Conservation (phyloP, 2,113 vertebrate genomes). For the Psettodes erumei region DNA sequence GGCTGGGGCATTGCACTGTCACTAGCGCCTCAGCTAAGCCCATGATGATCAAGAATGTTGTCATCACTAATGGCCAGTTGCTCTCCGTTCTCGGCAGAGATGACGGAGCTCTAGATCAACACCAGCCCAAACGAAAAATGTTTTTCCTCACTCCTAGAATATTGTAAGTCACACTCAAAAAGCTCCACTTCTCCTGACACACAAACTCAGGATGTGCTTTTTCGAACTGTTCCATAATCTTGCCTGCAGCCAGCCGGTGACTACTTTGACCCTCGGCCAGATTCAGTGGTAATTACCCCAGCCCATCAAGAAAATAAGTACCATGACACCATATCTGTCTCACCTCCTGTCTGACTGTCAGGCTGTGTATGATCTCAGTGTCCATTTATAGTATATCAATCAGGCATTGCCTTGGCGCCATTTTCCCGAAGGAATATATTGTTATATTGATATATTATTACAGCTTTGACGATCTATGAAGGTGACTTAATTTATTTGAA, state of each 20-base stretch:
- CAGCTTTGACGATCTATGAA: conserved; percentile 79
- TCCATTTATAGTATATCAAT: conserved; percentile 73
- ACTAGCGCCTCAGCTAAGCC: conserved; percentile 60
- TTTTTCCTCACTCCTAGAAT: conserved; percentile 35
- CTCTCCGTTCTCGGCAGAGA: conserved; percentile 49
- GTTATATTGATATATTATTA: conserved; percentile 76
- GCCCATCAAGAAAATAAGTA: conserved; percentile 34
- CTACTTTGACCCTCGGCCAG: conserved; percentile 36
- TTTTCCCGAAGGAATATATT: conserved; percentile 76
- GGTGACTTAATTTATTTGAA: conserved; percentile 86
- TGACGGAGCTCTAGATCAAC: conserved; percentile 52
- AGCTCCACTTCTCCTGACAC: conserved; percentile 45
- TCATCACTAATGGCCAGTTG: conserved; percentile 61
- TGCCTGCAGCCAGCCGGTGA: conserved; percentile 26
- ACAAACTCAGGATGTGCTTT: conserved; percentile 39
- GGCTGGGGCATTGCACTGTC: conserved; percentile 72
- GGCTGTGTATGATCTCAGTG: conserved; percentile 58
- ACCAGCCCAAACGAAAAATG: conserved; percentile 60
- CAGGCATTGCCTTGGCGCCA: conserved; percentile 70
- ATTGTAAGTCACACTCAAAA: conserved; percentile 30
- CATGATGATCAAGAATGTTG: conserved; percentile 66
- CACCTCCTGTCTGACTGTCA: conserved; percentile 59
- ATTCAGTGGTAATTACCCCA: conserved; percentile 30
- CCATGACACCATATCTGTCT: conserved; percentile 48
- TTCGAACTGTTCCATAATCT: conserved; percentile 21